Conservation (phyloP, 2,797 vertebrate species). For the Helicolenus hilgendorfi region DNA sequence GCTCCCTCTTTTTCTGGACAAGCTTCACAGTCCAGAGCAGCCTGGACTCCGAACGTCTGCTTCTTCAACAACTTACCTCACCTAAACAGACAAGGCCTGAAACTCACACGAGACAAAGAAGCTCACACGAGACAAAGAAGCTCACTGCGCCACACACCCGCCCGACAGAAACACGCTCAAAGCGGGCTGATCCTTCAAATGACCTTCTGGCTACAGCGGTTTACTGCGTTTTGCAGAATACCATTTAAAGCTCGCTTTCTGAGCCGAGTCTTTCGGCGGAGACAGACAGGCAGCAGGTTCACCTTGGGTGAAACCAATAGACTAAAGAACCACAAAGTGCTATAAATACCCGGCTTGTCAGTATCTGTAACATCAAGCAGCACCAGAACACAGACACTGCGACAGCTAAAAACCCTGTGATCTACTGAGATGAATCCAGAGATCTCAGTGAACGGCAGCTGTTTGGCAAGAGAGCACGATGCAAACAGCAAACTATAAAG, state of each 20-base stretch:
- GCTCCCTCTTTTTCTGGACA: conserved; percentile 66
- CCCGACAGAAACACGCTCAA: conserved; percentile 22
- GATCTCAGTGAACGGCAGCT: conserved; percentile 67
- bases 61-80: conserved; percentile 32
- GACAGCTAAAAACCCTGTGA: conserved; percentile 60
- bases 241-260: conserved; percentile 46
- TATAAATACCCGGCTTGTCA: conserved; percentile 83
- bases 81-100: conserved; percentile 9
- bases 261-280: conserved; percentile 32
- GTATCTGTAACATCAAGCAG: conserved; percentile 76
- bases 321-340: conserved; percentile 73
- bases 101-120: conserved; percentile 28
- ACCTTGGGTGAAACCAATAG: conserved; percentile 75
- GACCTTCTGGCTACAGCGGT: conserved; percentile 59
- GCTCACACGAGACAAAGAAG: conserved; percentile 37
- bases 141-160: conserved; percentile 11
- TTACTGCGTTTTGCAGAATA: conserved; percentile 62
- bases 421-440: conserved; percentile 53
- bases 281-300: conserved; percentile 62
- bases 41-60: conserved; percentile 18
- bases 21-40: conserved; percentile 11
- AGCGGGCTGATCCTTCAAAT: conserved; percentile 53
- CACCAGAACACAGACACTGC: conserved; percentile 63
- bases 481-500: conserved; percentile 68
- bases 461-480: conserved; percentile 57